phyloP scores from a whole-genome alignment of 2,113 vertebrate genomes.

The Sula dactylatra region DNA sequence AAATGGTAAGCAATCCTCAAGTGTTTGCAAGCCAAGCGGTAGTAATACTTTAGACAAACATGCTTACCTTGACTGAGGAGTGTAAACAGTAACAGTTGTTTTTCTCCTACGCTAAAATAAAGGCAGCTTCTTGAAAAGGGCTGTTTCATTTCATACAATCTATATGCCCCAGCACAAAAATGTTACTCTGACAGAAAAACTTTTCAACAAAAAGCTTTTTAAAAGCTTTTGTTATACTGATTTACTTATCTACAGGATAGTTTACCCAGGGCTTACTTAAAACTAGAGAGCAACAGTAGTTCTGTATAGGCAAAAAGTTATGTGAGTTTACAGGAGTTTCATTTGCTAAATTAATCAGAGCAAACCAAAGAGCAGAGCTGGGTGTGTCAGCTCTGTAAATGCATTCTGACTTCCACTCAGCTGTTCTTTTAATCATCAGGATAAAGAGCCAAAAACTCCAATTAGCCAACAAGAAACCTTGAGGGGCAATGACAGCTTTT shows the following conservation, averaged over 20 bases:
- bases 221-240: background rate
- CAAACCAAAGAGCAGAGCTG: conserved; percentile 19
- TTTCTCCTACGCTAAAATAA: conserved; percentile 18
- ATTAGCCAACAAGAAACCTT: background rate
- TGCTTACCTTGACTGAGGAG: conserved; percentile 20
- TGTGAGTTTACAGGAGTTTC: background rate
- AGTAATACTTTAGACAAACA: conserved; percentile 44
- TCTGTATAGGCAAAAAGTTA: background rate
- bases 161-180: background rate
- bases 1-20: background rate
- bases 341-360: conserved; percentile 66
- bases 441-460: conserved; percentile 14
- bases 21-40: conserved; percentile 7
- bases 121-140: background rate
- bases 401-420: conserved; percentile 24
- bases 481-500: conserved; percentile 14
- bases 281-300: background rate
- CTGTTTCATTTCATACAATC: background rate
- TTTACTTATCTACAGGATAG: background rate
- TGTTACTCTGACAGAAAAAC: background rate
- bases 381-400: background rate
- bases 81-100: conserved; percentile 20
- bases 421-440: conserved; percentile 55
- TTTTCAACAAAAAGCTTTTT: background rate
- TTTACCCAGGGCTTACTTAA: conserved; percentile 6